Evolutionary conservation across 2,888 invertebrate species (phyloP).

Genomic region (Bugula neritina): DNA sequence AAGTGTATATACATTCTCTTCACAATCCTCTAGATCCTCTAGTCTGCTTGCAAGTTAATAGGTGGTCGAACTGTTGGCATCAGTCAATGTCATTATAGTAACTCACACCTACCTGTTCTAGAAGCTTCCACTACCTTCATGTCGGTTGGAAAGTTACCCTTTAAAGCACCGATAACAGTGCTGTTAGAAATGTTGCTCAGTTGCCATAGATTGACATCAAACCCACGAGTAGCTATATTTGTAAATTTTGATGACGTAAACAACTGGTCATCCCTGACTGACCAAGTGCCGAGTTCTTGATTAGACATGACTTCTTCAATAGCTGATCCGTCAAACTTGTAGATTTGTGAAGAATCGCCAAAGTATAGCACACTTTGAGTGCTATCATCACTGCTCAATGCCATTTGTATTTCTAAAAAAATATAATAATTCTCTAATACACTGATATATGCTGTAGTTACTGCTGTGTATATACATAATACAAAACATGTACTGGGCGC

Average conservation of each 20-base stretch:
- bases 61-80: no score
- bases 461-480: no score
- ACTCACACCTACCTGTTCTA: neutral
- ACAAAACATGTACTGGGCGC: no score
- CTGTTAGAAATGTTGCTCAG: neutral
- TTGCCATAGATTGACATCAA: neutral
- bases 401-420: neutral
- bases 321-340: neutral
- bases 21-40: no score
- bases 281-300: neutral
- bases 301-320: neutral
- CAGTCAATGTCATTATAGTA: no score
- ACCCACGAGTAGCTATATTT: neutral
- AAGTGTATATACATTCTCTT: no score
- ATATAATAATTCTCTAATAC: neutral
- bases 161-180: neutral
- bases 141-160: neutral
- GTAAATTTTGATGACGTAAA: neutral
- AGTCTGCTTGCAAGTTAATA: no score
- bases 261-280: neutral
- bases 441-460: no score
- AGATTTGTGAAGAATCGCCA: neutral
- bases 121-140: neutral
- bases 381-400: neutral
- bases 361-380: neutral